A percentile compares a stretch with the other conserved stretches of the same genome.
Conservation (phyloP, 1,140 invertebrate genomes). For the Diuraphis noxia region DNA sequence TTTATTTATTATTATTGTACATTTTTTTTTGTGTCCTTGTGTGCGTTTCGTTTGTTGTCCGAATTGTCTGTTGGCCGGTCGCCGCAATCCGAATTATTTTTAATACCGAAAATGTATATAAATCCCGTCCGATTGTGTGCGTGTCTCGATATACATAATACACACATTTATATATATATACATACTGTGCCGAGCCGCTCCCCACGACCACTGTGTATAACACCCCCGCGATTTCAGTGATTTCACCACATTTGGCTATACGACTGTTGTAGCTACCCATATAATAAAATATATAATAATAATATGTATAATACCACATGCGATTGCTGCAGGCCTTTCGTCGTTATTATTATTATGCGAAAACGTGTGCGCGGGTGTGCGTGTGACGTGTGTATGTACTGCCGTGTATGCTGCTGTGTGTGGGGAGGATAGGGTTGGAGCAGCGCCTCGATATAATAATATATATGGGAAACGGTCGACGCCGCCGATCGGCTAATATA, state of each 20-base stretch:
- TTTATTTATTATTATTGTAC: not conserved
- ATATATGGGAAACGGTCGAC: not conserved
- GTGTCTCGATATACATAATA: not conserved
- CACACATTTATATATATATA: not conserved
- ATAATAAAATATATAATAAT: not conserved
- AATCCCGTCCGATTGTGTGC: constrained; percentile 40
- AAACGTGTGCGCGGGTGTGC: not conserved
- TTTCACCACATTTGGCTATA: not conserved
- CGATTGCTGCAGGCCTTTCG: not conserved
- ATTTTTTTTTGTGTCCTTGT: not conserved
- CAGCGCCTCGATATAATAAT: not conserved
- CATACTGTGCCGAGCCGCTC: not conserved
- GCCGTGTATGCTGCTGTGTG: not conserved
- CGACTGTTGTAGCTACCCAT: no score
- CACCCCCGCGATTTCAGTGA: constrained; percentile 23
- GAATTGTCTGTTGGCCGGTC: constrained; percentile 15
- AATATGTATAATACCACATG: not conserved
- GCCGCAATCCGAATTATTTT: constrained; percentile 45
- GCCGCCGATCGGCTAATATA: not conserved
- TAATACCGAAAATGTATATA: constrained; percentile 41
- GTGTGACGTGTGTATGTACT: not conserved
- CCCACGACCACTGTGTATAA: not conserved
- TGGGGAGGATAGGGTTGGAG: constrained; percentile 24
- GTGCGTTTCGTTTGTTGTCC: not conserved
- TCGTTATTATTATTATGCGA: constrained; percentile 19